Conservation (phyloP, 2,888 invertebrate genomes). For the Monopis laevigella region DNA sequence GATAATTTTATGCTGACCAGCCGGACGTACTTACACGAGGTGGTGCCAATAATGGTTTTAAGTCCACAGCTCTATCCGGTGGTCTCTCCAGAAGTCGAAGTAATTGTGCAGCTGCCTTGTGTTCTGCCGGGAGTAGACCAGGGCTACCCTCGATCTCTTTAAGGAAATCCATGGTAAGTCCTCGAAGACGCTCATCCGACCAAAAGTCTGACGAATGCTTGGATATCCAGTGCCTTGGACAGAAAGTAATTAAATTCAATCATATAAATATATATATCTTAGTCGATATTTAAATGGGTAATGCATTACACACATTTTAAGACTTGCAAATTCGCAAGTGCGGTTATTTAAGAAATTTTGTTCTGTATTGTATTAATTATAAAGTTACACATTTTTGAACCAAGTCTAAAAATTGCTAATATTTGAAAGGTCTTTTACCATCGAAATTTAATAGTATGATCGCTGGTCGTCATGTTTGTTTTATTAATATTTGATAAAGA, state of each 20-base stretch:
- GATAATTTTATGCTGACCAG: too few relatives aligned
- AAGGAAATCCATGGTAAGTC: constrained; percentile 83
- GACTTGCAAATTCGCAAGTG: too few relatives aligned
- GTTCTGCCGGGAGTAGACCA: constrained; percentile 85
- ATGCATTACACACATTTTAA: too few relatives aligned
- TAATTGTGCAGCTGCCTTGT: constrained; percentile 87
- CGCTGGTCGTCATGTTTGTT: too few relatives aligned
- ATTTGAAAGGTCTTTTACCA: too few relatives aligned
- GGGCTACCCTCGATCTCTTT: constrained; percentile 88
- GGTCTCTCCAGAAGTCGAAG: constrained; percentile 80
- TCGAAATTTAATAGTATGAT: too few relatives aligned
- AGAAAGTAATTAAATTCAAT: neutral
- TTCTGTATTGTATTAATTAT: too few relatives aligned
- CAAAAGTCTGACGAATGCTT: constrained; percentile 92
- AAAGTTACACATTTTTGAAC: too few relatives aligned
- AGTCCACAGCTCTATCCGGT: constrained; percentile 74
- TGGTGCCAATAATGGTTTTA: constrained; percentile 73
- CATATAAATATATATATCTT: neutral
- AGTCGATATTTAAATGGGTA: too few relatives aligned
- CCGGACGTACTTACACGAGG: constrained; percentile 68
- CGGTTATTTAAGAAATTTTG: too few relatives aligned
- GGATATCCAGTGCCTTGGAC: constrained; percentile 84
- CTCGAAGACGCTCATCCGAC: constrained; percentile 76
- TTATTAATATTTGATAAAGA: too few relatives aligned
- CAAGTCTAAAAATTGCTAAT: too few relatives aligned